These are phyloP conservation scores for Bombus breviceps DNA, from an alignment of 1,140 invertebrate species.

Conservation along the genomic window DNA sequence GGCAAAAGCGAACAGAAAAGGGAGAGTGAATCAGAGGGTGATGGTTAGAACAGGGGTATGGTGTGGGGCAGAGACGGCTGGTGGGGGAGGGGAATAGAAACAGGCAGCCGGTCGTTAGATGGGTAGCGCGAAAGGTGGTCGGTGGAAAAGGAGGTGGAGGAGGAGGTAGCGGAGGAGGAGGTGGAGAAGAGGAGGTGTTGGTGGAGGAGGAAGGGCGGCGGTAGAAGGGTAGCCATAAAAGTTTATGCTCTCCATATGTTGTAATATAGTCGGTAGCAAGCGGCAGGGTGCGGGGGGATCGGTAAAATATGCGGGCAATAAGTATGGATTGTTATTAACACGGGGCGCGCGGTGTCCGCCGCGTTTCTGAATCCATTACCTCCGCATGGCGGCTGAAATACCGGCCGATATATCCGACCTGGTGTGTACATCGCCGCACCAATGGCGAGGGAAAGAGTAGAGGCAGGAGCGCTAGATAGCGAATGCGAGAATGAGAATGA, in stretches of 20 bases:
- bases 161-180: slow-evolving; percentile 39
- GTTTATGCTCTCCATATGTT: slow-evolving; percentile 84
- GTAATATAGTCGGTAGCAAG: slow-evolving; percentile 82
- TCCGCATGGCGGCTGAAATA: slow-evolving; percentile 83
- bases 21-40: neutral
- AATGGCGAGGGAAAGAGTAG: slow-evolving; percentile 60
- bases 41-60: slow-evolving; percentile 20
- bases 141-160: slow-evolving; percentile 33
- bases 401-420: slow-evolving; percentile 81
- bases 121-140: slow-evolving; percentile 71
- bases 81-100: slow-evolving; percentile 45
- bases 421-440: slow-evolving; percentile 78
- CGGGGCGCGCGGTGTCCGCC: slow-evolving; percentile 81
- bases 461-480: slow-evolving; percentile 39
- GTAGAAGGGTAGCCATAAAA: slow-evolving; percentile 83
- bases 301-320: slow-evolving; percentile 84
- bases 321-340: slow-evolving; percentile 84
- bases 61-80: slow-evolving; percentile 56
- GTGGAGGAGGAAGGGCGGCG: slow-evolving; percentile 64
- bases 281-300: slow-evolving; percentile 80
- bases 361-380: slow-evolving; percentile 84
- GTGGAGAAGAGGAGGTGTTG: slow-evolving; percentile 23
- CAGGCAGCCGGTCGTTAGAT: slow-evolving; percentile 63
- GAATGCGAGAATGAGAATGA: slow-evolving; percentile 59
- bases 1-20: slow-evolving; percentile 17